Percentiles rank a stretch among this genome's conserved stretches.
These are phyloP conservation scores for Incurvaria masculella DNA, from an alignment of 2,888 invertebrate species.

Conservation along the genomic window DNA sequence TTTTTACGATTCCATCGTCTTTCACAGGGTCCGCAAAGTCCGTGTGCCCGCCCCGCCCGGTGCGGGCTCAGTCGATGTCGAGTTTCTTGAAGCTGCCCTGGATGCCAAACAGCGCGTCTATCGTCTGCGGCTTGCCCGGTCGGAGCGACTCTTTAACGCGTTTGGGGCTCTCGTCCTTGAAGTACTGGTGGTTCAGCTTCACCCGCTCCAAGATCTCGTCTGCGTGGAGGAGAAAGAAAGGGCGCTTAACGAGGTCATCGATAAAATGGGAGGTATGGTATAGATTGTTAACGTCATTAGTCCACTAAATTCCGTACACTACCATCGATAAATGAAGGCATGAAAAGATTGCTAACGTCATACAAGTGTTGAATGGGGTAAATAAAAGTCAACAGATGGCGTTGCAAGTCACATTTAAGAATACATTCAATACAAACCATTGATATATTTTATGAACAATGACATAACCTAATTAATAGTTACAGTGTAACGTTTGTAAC, in stretches of 20 bases:
- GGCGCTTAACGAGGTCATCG: conserved; percentile 35
- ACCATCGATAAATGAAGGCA: conserved; percentile 3
- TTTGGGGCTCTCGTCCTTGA: conserved; percentile 38
- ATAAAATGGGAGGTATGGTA: conserved; percentile 15
- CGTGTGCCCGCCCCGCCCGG: not conserved
- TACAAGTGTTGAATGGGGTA: conserved; percentile 22
- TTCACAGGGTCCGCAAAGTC: too few species aligned
- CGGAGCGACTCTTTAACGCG: conserved; percentile 52
- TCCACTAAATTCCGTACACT: not conserved
- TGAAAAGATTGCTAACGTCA: conserved; percentile 10
- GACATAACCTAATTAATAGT: conserved; percentile 18
- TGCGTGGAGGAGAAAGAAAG: too few species aligned
- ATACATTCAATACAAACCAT: conserved; percentile 7
- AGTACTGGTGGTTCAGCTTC: conserved; percentile 24
- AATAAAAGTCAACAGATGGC: too few species aligned
- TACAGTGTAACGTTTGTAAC: not conserved
- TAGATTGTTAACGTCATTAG: not conserved
- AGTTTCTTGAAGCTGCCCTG: conserved; percentile 63
- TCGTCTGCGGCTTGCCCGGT: conserved; percentile 53
- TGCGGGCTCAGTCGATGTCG: conserved; percentile 54
- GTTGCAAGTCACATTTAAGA: too few species aligned
- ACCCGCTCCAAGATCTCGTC: conserved; percentile 25
- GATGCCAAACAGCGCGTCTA: conserved; percentile 52
- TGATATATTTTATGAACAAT: conserved; percentile 15
- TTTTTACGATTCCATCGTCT: too few species aligned